Evolutionary conservation across 2,113 vertebrate species (phyloP).

Genomic region (Muscicapa adusta): DNA sequence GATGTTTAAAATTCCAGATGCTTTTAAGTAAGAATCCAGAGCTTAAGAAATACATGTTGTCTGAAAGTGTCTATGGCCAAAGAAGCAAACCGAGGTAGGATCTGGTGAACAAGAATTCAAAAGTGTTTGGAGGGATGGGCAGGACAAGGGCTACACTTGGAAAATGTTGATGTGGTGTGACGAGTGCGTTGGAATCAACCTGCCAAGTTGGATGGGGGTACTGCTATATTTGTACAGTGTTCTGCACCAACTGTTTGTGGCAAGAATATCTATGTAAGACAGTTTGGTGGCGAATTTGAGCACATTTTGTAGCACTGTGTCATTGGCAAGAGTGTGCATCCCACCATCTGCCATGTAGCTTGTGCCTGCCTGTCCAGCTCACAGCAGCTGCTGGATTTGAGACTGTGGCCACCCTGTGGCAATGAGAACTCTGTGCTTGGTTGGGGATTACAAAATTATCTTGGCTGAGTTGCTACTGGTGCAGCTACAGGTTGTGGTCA

Average conservation of each 20-base stretch:
- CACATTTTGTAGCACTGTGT: background rate
- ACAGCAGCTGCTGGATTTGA: conserved; percentile 6
- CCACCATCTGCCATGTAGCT: background rate
- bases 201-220: background rate
- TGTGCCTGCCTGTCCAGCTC: background rate
- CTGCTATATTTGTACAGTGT: background rate
- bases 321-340: background rate
- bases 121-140: background rate
- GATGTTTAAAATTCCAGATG: background rate
- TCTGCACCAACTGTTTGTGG: background rate
- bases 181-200: fast-evolving
- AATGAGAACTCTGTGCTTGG: background rate
- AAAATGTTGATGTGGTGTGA: background rate
- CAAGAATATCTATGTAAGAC: background rate
- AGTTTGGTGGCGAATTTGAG: background rate
- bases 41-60: background rate
- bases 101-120: background rate
- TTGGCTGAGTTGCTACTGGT: background rate
- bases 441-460: background rate
- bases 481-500: background rate
- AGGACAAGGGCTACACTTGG: background rate
- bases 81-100: fast-evolving
- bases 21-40: background rate
- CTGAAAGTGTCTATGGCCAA: background rate
- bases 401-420: background rate